Percentiles rank a stretch among this genome's conserved stretches.
Evolutionary conservation across 1,140 invertebrate species (phyloP).

Genomic region (Rhopalosiphum maidis): DNA sequence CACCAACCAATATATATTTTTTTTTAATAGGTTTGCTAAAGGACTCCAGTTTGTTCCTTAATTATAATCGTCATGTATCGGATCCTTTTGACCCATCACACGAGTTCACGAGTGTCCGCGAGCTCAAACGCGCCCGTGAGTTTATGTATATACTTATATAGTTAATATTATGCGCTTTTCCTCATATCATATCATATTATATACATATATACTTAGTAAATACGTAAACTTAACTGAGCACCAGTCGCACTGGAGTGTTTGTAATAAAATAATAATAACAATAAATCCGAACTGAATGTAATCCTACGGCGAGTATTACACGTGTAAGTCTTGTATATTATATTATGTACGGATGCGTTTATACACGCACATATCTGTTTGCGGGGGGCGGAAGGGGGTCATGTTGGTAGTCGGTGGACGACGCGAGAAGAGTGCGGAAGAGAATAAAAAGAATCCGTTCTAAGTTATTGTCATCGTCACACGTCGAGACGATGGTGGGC

Average conservation of each 20-base stretch:
- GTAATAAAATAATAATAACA: constrained; percentile 41
- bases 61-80: constrained; percentile 22
- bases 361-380: background rate
- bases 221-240: background rate
- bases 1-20: constrained; percentile 3
- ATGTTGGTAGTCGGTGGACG: background rate
- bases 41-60: background rate
- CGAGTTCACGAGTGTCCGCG: background rate
- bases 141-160: too few species aligned
- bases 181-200: background rate
- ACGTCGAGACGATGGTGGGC: background rate
- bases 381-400: background rate
- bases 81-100: background rate
- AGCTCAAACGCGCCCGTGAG: background rate
- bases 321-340: constrained; percentile 43
- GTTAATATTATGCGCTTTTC: background rate
- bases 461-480: constrained; percentile 54
- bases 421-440: background rate
- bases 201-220: background rate
- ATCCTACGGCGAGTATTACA: background rate
- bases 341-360: background rate
- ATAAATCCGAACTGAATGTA: constrained; percentile 26
- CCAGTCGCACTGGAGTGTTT: background rate
- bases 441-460: constrained; percentile 37
- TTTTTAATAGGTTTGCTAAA: constrained; percentile 5